phyloP scores from a whole-genome alignment of 1,140 invertebrate species.

The Dolichoris vasculosae region DNA sequence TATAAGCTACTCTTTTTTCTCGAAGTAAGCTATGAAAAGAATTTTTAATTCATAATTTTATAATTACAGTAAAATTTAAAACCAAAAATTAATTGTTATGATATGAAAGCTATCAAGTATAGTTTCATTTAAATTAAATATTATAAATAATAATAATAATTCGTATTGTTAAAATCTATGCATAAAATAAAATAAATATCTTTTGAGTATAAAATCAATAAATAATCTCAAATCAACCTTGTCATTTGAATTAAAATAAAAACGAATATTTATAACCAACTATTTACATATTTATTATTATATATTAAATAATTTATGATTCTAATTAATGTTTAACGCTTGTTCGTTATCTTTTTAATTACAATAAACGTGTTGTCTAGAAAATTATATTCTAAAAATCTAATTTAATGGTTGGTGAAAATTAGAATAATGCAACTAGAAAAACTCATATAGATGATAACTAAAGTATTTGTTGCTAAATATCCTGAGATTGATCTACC shows the following conservation, averaged over 20 bases:
- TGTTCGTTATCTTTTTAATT: background rate
- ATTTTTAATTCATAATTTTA: too few relatives aligned
- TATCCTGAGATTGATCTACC: slow-evolving; percentile 10
- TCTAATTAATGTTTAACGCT: background rate
- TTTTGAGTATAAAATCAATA: background rate
- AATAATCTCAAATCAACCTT: background rate
- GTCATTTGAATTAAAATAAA: background rate
- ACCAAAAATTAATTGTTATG: too few relatives aligned
- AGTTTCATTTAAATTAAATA: background rate
- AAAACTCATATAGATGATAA: slow-evolving; percentile 1
- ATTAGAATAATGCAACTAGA: background rate
- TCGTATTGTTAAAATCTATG: background rate
- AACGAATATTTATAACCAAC: background rate
- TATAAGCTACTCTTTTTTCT: too few relatives aligned
- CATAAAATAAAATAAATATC: background rate
- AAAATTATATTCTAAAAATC: background rate
- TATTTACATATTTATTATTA: slow-evolving; percentile 15
- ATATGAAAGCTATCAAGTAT: background rate
- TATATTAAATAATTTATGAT: background rate
- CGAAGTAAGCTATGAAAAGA: too few relatives aligned
- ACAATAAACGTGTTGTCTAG: background rate
- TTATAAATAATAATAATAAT: background rate
- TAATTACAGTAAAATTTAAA: too few relatives aligned
- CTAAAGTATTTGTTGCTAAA: background rate
- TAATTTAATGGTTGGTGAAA: background rate